A percentile compares a stretch with the other conserved stretches of the same genome.
Evolutionary conservation across 2,888 invertebrate genomes (phyloP).

Genomic region (Adelphocoris suturalis): DNA sequence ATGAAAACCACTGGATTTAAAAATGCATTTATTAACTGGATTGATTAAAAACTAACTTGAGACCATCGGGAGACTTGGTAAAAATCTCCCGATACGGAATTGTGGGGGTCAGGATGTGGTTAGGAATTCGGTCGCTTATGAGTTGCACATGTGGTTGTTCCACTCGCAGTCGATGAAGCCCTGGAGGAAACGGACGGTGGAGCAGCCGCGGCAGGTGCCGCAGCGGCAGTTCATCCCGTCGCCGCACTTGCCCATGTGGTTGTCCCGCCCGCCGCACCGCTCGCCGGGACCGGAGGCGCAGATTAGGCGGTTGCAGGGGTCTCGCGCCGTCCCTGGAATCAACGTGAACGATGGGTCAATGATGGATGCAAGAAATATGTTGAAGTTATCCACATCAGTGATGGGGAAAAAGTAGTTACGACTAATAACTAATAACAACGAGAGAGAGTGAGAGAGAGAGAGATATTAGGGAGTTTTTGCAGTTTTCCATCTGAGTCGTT

Average conservation of each 20-base stretch:
- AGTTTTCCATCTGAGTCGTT: no score
- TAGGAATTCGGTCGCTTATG: neutral
- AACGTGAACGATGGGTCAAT: no score
- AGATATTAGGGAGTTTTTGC: no score
- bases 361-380: no score
- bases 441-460: no score
- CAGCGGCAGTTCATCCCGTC: slow-evolving; percentile 72
- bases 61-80: neutral
- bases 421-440: no score
- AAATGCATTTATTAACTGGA: slow-evolving; percentile 52
- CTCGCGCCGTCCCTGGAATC: slow-evolving; percentile 64
- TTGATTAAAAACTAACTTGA: neutral
- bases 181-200: slow-evolving; percentile 56
- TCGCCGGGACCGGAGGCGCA: slow-evolving; percentile 71
- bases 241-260: slow-evolving; percentile 71
- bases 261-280: slow-evolving; percentile 70
- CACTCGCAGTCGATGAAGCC: slow-evolving; percentile 71
- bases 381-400: no score
- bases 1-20: no score
- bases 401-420: no score
- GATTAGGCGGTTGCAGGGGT: slow-evolving; percentile 65
- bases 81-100: neutral
- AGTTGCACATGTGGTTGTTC: slow-evolving; percentile 67
- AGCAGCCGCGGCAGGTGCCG: slow-evolving; percentile 72
- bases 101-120: neutral